These are phyloP conservation scores for Onychorhynchus coronatus DNA, from an alignment of 2,113 vertebrate genomes.

Conservation along the genomic window DNA sequence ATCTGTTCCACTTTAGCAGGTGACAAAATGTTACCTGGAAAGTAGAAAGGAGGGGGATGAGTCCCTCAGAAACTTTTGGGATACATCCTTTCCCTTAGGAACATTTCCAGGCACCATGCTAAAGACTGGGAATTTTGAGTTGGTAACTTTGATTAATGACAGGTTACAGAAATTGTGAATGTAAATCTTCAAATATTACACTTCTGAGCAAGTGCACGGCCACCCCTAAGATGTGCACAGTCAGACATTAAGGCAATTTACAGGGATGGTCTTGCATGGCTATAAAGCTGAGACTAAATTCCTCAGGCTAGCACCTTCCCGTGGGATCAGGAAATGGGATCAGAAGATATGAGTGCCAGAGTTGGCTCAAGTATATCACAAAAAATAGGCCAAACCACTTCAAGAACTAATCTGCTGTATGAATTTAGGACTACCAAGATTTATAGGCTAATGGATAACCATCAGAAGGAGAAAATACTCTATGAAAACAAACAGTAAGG, in stretches of 20 bases:
- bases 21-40: background rate
- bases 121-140: background rate
- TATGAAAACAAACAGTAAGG: slow-evolving; percentile 13
- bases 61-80: background rate
- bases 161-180: background rate
- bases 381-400: slow-evolving; percentile 38
- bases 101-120: background rate
- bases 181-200: background rate
- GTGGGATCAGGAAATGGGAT: background rate
- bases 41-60: rapidly evolving
- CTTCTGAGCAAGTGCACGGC: background rate
- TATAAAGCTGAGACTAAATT: background rate
- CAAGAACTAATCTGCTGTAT: slow-evolving; percentile 47
- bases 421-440: slow-evolving; percentile 44
- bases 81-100: background rate
- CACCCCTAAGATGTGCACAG: background rate
- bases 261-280: background rate
- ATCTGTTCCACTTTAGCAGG: background rate
- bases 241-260: background rate
- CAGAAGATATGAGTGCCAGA: background rate
- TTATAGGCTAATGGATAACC: slow-evolving; percentile 47
- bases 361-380: background rate
- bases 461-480: slow-evolving; percentile 39
- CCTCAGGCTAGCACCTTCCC: background rate
- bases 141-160: background rate